Evolutionary conservation across 2,888 invertebrate genomes (phyloP), one percentile per base, ranked within the genome.

Genomic region (Noctua comes): DNA sequence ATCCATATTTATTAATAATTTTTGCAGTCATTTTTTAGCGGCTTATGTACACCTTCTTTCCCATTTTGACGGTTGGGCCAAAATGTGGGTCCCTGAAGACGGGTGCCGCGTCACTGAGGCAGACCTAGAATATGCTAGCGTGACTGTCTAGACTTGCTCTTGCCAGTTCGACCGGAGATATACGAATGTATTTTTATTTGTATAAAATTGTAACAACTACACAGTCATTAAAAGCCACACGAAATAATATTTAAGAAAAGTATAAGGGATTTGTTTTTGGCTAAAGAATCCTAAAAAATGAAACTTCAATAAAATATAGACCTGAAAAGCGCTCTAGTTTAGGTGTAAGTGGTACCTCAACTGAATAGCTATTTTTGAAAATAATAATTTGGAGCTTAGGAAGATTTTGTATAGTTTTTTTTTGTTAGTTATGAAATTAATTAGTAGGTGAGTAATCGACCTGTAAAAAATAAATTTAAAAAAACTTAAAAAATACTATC

Each of bases 401-500:
- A 6, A 51, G 0, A 48, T 24, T 27, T 51, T 51, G 16, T 18
- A 1, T 1, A 16, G 2, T 24, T 21, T 46, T 43, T 36, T 82
- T 46, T 46, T 24, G 54, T 16, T 40, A 18, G 10, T 4, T 36
- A 27, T 62, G 10, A 36, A 75, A 24, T 43, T n/a, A 48, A 69
- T 65, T 62, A 21, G 0, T 18, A 21, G 48, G 16, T 43, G 3
- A 27, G 7, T 62, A 13, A 43, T 8, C 0, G n/a, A 24, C 1
- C 1, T 1, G 24, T 27, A 7, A 11, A 40, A 16, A 69, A 54
- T 2, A 8, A 36, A n/a, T 43, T 2, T 3, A 10, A 46, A 68
- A 36, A 31, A 2, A 24, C 6, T 21, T 31, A 64, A 68, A 48
- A 75, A 70, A 73, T 68, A 1, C 8, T 73, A 69, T 69, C 59